Percentiles rank a stretch among this genome's conserved stretches.
Evolutionary conservation across 2,888 invertebrate genomes (phyloP).

Genomic region (Dryocosmus kuriphilus): DNA sequence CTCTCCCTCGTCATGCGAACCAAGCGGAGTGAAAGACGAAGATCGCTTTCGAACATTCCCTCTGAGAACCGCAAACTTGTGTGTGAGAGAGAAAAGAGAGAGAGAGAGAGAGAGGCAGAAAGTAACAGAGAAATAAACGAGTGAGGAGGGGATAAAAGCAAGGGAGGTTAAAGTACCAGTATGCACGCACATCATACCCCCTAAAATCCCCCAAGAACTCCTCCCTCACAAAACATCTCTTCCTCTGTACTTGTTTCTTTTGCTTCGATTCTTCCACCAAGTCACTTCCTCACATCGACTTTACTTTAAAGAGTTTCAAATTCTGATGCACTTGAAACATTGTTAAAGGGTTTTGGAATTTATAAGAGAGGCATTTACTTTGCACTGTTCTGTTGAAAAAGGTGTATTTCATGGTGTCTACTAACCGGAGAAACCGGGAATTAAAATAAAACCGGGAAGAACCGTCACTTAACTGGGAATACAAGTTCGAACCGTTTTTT

Average conservation of each 20-base stretch:
- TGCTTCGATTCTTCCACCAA: slow-evolving; percentile 47
- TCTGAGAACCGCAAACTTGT: slow-evolving; percentile 28
- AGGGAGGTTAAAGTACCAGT: slow-evolving; percentile 66
- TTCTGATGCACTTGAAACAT: background rate
- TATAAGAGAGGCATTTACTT: too few species aligned
- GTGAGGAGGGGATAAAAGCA: slow-evolving; percentile 52
- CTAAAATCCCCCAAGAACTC: slow-evolving; percentile 44
- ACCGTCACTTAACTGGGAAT: too few species aligned
- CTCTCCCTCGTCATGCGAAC: slow-evolving; percentile 34
- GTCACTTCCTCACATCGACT: slow-evolving; percentile 52
- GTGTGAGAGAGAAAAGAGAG: slow-evolving; percentile 21
- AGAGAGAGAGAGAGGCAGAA: slow-evolving; percentile 37
- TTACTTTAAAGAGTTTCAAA: slow-evolving; percentile 29
- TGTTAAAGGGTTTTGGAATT: background rate
- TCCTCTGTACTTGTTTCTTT: slow-evolving; percentile 32
- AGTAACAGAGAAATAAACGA: slow-evolving; percentile 48
- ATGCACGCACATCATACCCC: slow-evolving; percentile 72
- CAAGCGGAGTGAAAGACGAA: slow-evolving; percentile 2
- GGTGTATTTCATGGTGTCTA: too few species aligned
- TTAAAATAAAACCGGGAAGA: too few species aligned
- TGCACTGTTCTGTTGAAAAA: too few species aligned
- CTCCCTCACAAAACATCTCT: slow-evolving; percentile 45
- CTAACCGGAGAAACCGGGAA: too few species aligned
- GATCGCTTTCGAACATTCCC: slow-evolving; percentile 38
- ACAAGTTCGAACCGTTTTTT: too few species aligned